phyloP scores from a whole-genome alignment of 2,888 invertebrate genomes.

The Lepidocyrtinus sp. region DNA sequence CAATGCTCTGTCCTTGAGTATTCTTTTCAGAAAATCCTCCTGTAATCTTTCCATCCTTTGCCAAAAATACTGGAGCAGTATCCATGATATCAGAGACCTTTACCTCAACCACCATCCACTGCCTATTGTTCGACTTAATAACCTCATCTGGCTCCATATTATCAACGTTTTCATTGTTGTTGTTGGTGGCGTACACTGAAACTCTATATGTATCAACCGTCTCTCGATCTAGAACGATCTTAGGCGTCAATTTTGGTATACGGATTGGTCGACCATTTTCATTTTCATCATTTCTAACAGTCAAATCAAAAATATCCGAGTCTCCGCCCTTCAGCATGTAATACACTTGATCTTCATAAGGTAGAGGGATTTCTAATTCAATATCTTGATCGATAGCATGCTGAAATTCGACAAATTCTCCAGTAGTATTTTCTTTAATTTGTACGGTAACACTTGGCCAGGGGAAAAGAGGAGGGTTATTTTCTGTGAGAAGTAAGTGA shows the following conservation, averaged over 20 bases:
- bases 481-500: neutral
- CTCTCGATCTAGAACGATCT: slow-evolving; percentile 35
- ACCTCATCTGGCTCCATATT: slow-evolving; percentile 38
- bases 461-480: neutral
- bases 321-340: slow-evolving; percentile 30
- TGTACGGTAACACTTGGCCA: neutral
- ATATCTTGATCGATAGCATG: slow-evolving; percentile 22
- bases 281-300: neutral
- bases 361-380: neutral
- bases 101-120: slow-evolving; percentile 71
- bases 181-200: slow-evolving; percentile 46
- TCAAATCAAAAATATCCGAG: slow-evolving; percentile 1
- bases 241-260: slow-evolving; percentile 17
- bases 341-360: neutral
- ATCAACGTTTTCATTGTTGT: neutral
- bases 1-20: neutral
- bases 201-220: slow-evolving; percentile 16
- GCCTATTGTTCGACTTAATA: slow-evolving; percentile 5
- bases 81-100: slow-evolving; percentile 79
- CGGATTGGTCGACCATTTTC: neutral
- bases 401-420: neutral
- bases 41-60: slow-evolving; percentile 67
- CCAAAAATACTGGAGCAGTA: slow-evolving; percentile 74
- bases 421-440: slow-evolving; percentile 1
- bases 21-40: slow-evolving; percentile 41